These are phyloP conservation scores for Drosophila burlai DNA, from an alignment of 1,140 invertebrate species.

Conservation along the genomic window DNA sequence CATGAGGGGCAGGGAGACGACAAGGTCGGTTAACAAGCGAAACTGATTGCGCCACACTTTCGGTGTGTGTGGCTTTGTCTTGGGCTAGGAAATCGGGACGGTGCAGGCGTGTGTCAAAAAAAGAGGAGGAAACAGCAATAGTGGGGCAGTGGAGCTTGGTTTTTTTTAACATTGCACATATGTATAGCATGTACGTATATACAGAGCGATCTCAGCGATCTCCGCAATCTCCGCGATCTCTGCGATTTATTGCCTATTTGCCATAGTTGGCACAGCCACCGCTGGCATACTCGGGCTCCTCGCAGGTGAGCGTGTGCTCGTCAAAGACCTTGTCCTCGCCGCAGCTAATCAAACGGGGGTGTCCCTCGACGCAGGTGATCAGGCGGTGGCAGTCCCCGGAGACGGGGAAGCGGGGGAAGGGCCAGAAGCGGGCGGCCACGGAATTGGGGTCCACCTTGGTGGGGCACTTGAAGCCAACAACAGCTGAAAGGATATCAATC, in stretches of 20 bases:
- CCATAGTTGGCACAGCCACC: slow-evolving; percentile 77
- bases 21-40: slow-evolving; percentile 34
- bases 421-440: slow-evolving; percentile 94
- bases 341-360: slow-evolving; percentile 93
- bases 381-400: slow-evolving; percentile 93
- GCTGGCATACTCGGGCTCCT: slow-evolving; percentile 87
- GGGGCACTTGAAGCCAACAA: slow-evolving; percentile 94
- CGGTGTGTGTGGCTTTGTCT: slow-evolving; percentile 17
- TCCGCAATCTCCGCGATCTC: background rate
- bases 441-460: slow-evolving; percentile 92
- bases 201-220: slow-evolving; percentile 3
- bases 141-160: slow-evolving; percentile 12
- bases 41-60: slow-evolving; percentile 24
- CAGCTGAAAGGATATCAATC: slow-evolving; percentile 85
- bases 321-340: slow-evolving; percentile 95
- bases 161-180: slow-evolving; percentile 31
- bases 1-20: slow-evolving; percentile 1
- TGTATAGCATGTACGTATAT: slow-evolving; percentile 28
- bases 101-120: slow-evolving; percentile 24
- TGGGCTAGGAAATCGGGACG: slow-evolving; percentile 46
- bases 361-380: slow-evolving; percentile 95
- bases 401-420: slow-evolving; percentile 94
- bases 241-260: slow-evolving; percentile 46
- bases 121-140: slow-evolving; percentile 10
- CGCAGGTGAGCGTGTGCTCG: slow-evolving; percentile 92